These are phyloP conservation scores for Rhabdornis inornatus DNA, from an alignment of 2,113 vertebrate species.

Conservation along the genomic window DNA sequence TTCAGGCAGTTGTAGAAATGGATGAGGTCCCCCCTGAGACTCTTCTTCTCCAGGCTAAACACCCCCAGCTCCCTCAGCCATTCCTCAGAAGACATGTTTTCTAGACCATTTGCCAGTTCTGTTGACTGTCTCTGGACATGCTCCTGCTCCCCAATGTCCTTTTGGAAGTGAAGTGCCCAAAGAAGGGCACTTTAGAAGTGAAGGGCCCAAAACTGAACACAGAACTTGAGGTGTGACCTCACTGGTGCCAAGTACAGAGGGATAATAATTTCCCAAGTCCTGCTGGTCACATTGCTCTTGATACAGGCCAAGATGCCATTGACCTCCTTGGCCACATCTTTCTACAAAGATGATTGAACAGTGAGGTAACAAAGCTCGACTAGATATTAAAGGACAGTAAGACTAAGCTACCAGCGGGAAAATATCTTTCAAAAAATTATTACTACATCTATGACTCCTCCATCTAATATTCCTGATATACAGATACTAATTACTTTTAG, in stretches of 20 bases:
- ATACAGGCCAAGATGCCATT: neutral
- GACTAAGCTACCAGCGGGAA: neutral
- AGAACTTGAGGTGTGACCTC: neutral
- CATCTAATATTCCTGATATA: neutral
- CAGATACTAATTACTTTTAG: neutral
- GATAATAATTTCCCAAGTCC: neutral
- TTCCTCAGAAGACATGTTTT: neutral
- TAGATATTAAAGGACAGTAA: neutral
- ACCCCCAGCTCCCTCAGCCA: neutral
- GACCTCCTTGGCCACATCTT: neutral
- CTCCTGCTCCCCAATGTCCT: neutral
- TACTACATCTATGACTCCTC: neutral
- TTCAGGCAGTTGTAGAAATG: neutral
- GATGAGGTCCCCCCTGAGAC: rapidly evolving
- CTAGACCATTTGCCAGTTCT: neutral
- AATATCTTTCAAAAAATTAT: neutral
- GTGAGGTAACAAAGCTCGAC: rapidly evolving
- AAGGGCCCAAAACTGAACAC: neutral
- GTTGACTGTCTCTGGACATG: neutral
- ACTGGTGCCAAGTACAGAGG: neutral
- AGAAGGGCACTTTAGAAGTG: neutral
- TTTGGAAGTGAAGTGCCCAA: neutral
- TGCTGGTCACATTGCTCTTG: neutral
- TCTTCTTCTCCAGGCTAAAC: neutral
- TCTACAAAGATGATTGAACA: neutral